Evolutionary conservation across 2,888 invertebrate species (phyloP), one percentile per base, ranked within the genome.

Genomic region (Sesamia inferens): DNA sequence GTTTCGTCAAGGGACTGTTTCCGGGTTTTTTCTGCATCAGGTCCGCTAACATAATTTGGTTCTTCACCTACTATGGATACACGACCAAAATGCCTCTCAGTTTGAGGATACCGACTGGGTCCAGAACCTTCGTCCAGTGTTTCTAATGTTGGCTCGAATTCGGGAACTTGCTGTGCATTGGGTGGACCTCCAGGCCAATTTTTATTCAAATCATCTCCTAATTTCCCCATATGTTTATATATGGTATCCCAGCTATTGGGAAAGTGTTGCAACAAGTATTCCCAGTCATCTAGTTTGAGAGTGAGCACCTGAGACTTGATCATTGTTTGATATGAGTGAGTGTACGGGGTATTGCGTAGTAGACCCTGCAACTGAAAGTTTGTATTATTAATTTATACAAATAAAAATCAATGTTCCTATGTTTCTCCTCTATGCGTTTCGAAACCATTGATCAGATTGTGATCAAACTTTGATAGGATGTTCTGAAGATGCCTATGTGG

Each of bases 261-360:
- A 61, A 94, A 95, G 81, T 94, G 93, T 68, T 89, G 84, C 16
- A 95, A 75, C 8, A 95, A 88, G 68, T 92, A 88, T 67, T 92
- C 90, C 95, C 95, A 95, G 71, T 93, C 91, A 1, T 91, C 87
- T 0, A 93, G 88, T 54, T 83, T 76, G 0, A 95, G 87, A 0
- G 93, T 92, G 3, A 95, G 89, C 8, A 95, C 91, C 90, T 94
- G 92, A 0, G 92, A 90, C 65, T 92, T 93, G 5, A 79, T 86
- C 8, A 88, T 68, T 0, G 93, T 93, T 67, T 89, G 87, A 79
- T 95, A 95, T 0, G 94, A 93, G 73, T 90, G 85, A 2, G 74
- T 86, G 78, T 87, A 94, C 1, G 93, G 93, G 8, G 88, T 78
- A 62, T 93, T 87, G 13, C 87, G 89, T 10, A 85, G 68, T 24